Evolutionary conservation across 1,140 invertebrate genomes (phyloP), one percentile per base, ranked within the genome.

Genomic region (Bombus soroeensis): DNA sequence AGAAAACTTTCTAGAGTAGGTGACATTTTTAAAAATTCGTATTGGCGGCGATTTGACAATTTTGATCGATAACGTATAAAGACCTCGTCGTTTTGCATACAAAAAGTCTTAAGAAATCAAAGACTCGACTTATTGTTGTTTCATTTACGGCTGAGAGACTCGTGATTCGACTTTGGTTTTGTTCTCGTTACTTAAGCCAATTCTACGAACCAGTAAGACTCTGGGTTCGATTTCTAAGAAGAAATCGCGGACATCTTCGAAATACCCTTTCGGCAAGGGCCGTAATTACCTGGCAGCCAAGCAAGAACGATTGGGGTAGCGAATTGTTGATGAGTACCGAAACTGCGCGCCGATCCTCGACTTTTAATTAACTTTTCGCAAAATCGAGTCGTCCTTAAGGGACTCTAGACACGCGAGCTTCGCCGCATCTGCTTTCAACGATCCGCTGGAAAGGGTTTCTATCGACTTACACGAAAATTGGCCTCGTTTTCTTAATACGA

Each of bases 271-370:
- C 66, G 71, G 70, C 41, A 18, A 81, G 32, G 59, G 62, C 70
- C 57, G 80, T 87, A 83, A 86, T 91, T 88, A 84, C 32, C 53
- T 32, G 57, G 77, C 41, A 59, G 64, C 25, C 74, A 70, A 68
- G 75, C 64, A 83, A 43, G 59, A 87, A 82, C 83, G 80, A 85
- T 78, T 28, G 87, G 88, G 85, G 87, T 92, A 93, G 92, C 91
- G 92, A 93, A 93, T 93, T 91, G 91, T 79, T 93, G 90, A 94
- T 93, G 91, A 92, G 90, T 70, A 71, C 87, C 81, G 86, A 88
- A 89, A 85, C 86, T 6, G 34, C 79, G 77, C 86, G 13, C 62
- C 74, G 73, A 86, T 82, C 73, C 87, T 79, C 62, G 43, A 82
- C 74, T 87, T 89, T 89, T 89, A 89, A 89, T 89, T 89, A 89